Evolutionary conservation across 2,888 invertebrate species (phyloP), one percentile per base, ranked within the genome.

Genomic region (Sinopyrophorus schimmeli): DNA sequence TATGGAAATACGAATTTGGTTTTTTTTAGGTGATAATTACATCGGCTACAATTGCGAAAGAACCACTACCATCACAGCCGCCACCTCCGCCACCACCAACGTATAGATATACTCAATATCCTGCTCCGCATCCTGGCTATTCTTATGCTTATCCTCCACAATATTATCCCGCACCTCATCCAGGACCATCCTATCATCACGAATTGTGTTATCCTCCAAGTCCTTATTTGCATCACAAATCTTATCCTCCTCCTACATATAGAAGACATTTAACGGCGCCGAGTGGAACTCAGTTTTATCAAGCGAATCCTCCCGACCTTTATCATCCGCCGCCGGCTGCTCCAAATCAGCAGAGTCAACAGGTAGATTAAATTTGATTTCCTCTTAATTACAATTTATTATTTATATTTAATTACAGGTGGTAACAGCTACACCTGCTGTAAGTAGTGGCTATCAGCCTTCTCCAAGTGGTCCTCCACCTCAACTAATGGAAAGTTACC

Each of bases 151-250:
- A 71, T 57, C 67, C 69, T 3, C 62, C 70, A 46, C 77, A 78
- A 60, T 76, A 77, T 62, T 78, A 78, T 64, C 76, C 77, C 54
- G 72, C 74, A 23, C 68, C 63, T 7, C 67, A 58, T 18, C 63
- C 63, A 4, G 64, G 67, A 26, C 66, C 71, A 7, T 64, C 72
- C 24, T 69, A 70, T 57, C 73, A 73, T 52, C 65, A 78, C 62
- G 78, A 79, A 54, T 66, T 78, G 48, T 79, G 78, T 64, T 79
- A 79, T 65, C 73, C 76, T 40, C 75, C 76, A 38, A 73, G 55
- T 49, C 61, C 70, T 18, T 69, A 69, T 53, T 60, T 71, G 47
- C 60, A 57, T 47, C 67, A 66, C 55, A 68, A 69, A 57, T 63
- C 66, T 34, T 70, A 67, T 47, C 60, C 65, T 32, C 66, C 69